Evolutionary conservation across 1,140 invertebrate species (phyloP), one percentile per base, ranked within the genome.

Genomic region (Drosophila pallidifrons): DNA sequence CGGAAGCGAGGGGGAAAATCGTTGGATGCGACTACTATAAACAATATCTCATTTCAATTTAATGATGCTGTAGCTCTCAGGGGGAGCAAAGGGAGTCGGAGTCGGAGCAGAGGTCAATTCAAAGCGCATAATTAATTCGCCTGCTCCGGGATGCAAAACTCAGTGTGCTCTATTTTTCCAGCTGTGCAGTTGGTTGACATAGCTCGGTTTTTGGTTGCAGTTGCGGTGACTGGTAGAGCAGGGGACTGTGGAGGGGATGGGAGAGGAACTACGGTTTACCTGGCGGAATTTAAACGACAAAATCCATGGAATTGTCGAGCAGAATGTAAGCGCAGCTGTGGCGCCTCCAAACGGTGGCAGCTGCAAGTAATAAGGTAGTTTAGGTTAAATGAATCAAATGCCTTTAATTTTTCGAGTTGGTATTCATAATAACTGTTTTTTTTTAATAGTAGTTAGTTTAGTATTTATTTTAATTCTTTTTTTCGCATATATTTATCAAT

Each of bases 261-360:
- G 32, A 8, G 11, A 32, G 32, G 20, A 3, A n/a, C 16, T 64
- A 71, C 41, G 83, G 68, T 80, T 88, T 88, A 88, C 83, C 83
- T 87, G 79, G 7, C 52, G 15, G 13, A 68, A 70, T 79, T 91
- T 77, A 92, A 73, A 92, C 79, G 74, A 88, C 78, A 81, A 91
- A 88, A 86, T 92, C 91, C 91, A 91, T 92, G 45, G 81, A 79
- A 75, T 91, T 79, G 78, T 92, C 91, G 75, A 92, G 68, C 51
- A 92, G 69, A 55, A 89, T 89, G 70, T 92, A 92, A 57, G 82
- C 79, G 72, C 74, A 77, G 68, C 82, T 91, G 77, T 85, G 83
- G 45, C 91, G 81, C 73, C 91, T 87, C 82, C 88, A 89, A 80
- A 88, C 80, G n/a, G 85, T 88, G n/a, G 77, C 71, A 65, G 81